Evolutionary conservation across 2,113 vertebrate species (phyloP).

Genomic region (Cercopithecus mona): DNA sequence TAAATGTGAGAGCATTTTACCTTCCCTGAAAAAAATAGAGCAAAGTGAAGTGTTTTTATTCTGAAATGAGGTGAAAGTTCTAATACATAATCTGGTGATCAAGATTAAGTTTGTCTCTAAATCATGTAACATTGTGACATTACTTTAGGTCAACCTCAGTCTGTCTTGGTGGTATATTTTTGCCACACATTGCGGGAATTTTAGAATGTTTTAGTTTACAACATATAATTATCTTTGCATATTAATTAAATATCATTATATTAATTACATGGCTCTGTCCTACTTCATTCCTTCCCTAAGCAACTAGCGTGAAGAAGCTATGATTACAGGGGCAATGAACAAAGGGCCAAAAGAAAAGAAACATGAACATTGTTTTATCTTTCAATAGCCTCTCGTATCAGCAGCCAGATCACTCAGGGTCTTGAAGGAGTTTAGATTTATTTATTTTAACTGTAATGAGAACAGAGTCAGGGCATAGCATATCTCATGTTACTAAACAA

Average conservation of each 20-base stretch:
- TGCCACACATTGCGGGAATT: conserved; percentile 2
- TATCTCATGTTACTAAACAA: not conserved
- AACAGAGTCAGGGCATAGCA: not conserved
- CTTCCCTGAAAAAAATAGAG: not conserved
- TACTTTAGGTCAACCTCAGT: not conserved
- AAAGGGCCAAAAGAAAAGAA: conserved; percentile 33
- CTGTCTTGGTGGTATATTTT: not conserved
- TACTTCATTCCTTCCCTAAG: conserved; percentile 58
- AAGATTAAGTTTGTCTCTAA: not conserved
- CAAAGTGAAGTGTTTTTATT: not conserved
- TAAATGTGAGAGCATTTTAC: not conserved
- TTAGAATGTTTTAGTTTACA: conserved; percentile 42
- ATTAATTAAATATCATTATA: conserved; percentile 71
- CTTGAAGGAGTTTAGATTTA: not conserved
- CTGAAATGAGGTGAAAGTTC: not conserved
- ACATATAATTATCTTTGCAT: conserved; percentile 53
- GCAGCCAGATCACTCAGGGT: not conserved
- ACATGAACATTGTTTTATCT: conserved; percentile 29
- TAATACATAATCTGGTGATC: not conserved
- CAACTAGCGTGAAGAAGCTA: not conserved
- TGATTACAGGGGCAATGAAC: conserved; percentile 20
- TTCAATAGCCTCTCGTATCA: not conserved
- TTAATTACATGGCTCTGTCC: conserved; percentile 66
- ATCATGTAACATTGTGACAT: not conserved
- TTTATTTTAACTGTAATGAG: not conserved